Base-by-base conservation (phyloP, 2,113 vertebrate species). In the Nematolebias whitei region DNA sequence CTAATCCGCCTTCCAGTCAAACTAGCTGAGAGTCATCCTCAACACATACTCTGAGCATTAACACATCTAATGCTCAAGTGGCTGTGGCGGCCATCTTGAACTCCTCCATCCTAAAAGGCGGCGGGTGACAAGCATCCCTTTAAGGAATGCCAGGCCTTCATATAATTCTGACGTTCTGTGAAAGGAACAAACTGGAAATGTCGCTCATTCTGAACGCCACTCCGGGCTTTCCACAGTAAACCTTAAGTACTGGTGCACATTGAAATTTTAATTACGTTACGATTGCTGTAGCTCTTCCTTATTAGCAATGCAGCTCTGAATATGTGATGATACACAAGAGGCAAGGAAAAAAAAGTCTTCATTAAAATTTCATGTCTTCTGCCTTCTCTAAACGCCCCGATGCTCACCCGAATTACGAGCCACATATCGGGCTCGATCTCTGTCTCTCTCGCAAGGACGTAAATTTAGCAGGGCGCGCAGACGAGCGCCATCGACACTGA, bases 281-380 rank as follows among this genome's bases (percentile, higher is more conserved):
- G 72, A 85, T 78, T 86, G 79, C 80, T 76, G 76, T 67, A 61
- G 84, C 66, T 55, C 76, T 65, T 76, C 59, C 57, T 63, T 74
- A 80, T 87, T 80, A 88, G 78, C 74, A 59, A 86, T 84, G 85
- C 85, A 84, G 84, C 75, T n/a, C 67, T 86, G 87, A 87, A 85
- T 87, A 78, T 74, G 70, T 78, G 67, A 87, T 76, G 81, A 83
- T 75, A 85, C 85, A 84, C 82, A 75, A 73, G 65, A 84, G 76
- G 62, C 41, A 40, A 50, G 23, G 40, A 47, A 22, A 61, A 51
- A 73, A 73, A 74, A 40, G 24, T 10, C 61, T 76, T 84, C 79
- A 88, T 86, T 82, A 87, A 68, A 71, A 76, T 85, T 88, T 84
- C 75, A 86, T 85, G 82, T 80, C 73, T 69, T 60, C 69, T 77